phyloP scores from a whole-genome alignment of 2,888 invertebrate genomes.

The Kryphioiulus occultus region DNA sequence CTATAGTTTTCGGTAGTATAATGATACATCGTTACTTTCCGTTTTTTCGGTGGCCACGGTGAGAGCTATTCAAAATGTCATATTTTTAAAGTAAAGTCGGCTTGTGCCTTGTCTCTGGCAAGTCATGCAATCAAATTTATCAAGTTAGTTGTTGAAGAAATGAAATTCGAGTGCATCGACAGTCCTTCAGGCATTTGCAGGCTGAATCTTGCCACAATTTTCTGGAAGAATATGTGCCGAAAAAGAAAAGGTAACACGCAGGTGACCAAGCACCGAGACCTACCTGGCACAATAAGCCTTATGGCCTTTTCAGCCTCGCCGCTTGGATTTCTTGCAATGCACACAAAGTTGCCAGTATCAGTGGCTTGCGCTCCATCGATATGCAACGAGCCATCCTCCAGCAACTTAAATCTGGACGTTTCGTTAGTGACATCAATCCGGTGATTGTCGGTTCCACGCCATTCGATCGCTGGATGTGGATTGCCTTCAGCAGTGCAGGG shows the following conservation, averaged over 20 bases:
- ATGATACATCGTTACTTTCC: too few species aligned
- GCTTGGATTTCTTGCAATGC: slow-evolving; percentile 77
- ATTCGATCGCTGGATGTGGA: slow-evolving; percentile 78
- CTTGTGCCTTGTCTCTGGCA: too few species aligned
- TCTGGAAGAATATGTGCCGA: background rate
- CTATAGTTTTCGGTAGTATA: too few species aligned
- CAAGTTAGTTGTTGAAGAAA: too few species aligned
- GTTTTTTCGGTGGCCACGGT: too few species aligned
- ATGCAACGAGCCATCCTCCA: slow-evolving; percentile 77
- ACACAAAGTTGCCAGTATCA: slow-evolving; percentile 86
- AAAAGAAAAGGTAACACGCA: background rate
- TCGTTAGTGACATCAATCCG: slow-evolving; percentile 59
- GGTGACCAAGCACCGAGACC: slow-evolving; percentile 58
- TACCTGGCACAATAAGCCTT: slow-evolving; percentile 77
- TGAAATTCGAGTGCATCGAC: too few species aligned
- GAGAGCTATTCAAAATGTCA: too few species aligned
- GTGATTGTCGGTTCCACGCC: slow-evolving; percentile 72
- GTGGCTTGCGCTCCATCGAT: slow-evolving; percentile 80
- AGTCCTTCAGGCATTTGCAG: background rate
- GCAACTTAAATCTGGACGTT: slow-evolving; percentile 70
- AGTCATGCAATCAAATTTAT: too few species aligned
- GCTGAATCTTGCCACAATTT: background rate
- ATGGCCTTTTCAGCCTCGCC: slow-evolving; percentile 62
- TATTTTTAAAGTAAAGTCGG: too few species aligned
- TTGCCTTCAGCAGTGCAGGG: slow-evolving; percentile 78